Evolutionary conservation across 2,888 invertebrate genomes (phyloP).

Genomic region (Chironomus tentans): DNA sequence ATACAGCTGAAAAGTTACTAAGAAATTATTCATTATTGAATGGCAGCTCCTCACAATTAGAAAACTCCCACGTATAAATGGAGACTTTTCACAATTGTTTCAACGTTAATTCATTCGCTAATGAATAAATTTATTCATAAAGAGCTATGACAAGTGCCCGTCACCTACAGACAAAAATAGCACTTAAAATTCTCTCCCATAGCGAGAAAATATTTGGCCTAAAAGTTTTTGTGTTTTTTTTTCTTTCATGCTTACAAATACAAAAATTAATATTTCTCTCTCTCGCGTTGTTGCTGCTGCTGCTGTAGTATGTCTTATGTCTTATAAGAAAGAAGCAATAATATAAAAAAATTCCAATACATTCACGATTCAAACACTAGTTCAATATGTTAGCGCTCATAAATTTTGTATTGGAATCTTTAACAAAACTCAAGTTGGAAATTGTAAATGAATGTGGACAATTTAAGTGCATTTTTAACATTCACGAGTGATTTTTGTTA

Average conservation of each 20-base stretch:
- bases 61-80: constrained; percentile 13
- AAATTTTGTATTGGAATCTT: constrained; percentile 20
- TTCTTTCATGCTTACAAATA: constrained; percentile 16
- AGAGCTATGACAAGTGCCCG: constrained; percentile 12
- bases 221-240: neutral
- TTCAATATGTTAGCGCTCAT: neutral
- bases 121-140: constrained; percentile 15
- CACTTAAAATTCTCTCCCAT: neutral
- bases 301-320: neutral
- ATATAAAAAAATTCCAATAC: neutral
- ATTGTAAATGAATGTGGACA: no score
- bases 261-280: neutral
- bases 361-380: neutral
- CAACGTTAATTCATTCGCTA: neutral
- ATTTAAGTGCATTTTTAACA: no score
- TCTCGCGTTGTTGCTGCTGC: no score
- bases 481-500: no score
- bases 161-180: constrained; percentile 3
- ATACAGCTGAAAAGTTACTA: no score
- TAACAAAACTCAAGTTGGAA: neutral
- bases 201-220: constrained; percentile 17
- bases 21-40: no score
- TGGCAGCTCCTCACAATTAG: neutral
- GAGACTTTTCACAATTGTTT: constrained; percentile 16
- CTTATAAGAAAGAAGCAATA: neutral